phyloP scores from a whole-genome alignment of 2,797 vertebrate species.

The Sardinella longiceps region DNA sequence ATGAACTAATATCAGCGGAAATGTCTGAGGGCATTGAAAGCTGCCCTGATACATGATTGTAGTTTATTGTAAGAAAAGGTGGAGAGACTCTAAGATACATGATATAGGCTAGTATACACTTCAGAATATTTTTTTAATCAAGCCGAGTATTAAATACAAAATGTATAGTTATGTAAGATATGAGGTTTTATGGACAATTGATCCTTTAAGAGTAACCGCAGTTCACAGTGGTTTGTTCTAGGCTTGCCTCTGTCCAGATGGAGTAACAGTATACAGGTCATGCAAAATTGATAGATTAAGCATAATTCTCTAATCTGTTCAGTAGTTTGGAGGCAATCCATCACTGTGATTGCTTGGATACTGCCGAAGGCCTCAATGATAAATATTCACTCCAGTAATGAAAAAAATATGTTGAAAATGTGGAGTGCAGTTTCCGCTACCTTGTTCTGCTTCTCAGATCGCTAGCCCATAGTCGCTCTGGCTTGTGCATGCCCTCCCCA shows the following conservation, averaged over 20 bases:
- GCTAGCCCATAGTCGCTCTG: neutral
- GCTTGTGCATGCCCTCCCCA: neutral
- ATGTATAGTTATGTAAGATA: neutral
- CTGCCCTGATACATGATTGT: neutral
- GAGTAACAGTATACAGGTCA: neutral
- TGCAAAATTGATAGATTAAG: neutral
- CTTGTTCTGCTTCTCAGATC: neutral
- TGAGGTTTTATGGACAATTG: neutral
- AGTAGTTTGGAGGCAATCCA: neutral
- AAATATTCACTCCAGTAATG: neutral
- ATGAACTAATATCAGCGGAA: neutral
- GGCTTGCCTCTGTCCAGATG: neutral
- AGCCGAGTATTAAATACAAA: neutral
- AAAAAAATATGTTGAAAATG: neutral
- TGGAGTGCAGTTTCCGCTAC: neutral
- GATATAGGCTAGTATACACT: neutral
- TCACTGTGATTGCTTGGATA: neutral
- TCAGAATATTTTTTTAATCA: neutral
- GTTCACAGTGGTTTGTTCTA: neutral
- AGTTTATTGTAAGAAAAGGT: neutral
- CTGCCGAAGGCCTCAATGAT: neutral
- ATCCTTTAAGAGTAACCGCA: neutral
- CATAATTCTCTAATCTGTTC: slow-evolving; percentile 20
- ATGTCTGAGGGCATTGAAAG: slow-evolving; percentile 12
- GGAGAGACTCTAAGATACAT: neutral